phyloP scores from a whole-genome alignment of 2,888 invertebrate species.

The Oeneis ivallda region DNA sequence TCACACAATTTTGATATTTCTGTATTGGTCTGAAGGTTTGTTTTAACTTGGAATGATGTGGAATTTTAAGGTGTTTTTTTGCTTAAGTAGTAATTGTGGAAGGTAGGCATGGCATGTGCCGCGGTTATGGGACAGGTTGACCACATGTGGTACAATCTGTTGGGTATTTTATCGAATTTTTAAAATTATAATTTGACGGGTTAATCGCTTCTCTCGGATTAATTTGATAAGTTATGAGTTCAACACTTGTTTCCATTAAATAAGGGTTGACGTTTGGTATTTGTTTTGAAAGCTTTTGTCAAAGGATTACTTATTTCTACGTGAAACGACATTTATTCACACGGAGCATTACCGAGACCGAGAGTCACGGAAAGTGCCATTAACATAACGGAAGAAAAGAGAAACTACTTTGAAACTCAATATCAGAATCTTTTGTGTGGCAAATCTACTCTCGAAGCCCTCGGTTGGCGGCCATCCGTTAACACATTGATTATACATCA shows the following conservation, averaged over 20 bases:
- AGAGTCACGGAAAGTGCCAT: conserved; percentile 72
- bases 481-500: conserved; percentile 82
- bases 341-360: conserved; percentile 69
- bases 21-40: conserved; percentile 27
- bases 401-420: conserved; percentile 80
- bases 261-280: conserved; percentile 46
- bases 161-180: conserved; percentile 69
- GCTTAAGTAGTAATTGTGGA: conserved; percentile 69
- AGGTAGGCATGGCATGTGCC: conserved; percentile 79
- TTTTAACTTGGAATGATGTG: conserved; percentile 28
- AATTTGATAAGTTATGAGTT: conserved; percentile 63
- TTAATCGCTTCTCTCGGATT: conserved; percentile 59
- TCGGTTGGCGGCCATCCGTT: conserved; percentile 75
- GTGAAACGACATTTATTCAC: conserved; percentile 64
- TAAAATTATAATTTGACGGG: conserved; percentile 68
- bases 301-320: background rate
- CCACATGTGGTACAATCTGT: conserved; percentile 80
- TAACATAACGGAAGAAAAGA: conserved; percentile 76
- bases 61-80: conserved; percentile 62
- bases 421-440: conserved; percentile 79
- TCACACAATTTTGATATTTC: conserved; percentile 44
- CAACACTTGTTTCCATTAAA: conserved; percentile 50
- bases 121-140: conserved; percentile 78
- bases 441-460: conserved; percentile 75
- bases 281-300: conserved; percentile 25